Conservation (phyloP, 2,113 vertebrate genomes). For the Dolichotis patagonum region DNA sequence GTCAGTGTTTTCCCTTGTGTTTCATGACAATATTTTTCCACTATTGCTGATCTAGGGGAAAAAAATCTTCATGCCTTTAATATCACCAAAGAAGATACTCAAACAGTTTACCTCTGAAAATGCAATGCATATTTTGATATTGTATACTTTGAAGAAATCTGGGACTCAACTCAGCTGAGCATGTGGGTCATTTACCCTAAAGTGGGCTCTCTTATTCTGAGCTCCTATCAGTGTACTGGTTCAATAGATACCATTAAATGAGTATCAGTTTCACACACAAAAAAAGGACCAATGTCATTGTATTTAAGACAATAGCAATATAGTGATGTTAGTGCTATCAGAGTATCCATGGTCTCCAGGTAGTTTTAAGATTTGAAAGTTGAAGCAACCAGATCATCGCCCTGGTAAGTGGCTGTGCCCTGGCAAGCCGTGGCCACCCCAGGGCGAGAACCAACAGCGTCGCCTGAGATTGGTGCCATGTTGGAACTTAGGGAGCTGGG, state of each 20-base stretch:
- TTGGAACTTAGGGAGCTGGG: no score
- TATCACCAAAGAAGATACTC: neutral
- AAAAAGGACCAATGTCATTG: neutral
- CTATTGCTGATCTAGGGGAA: neutral
- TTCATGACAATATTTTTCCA: neutral
- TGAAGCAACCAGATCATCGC: no score
- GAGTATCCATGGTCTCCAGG: neutral
- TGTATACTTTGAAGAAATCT: neutral
- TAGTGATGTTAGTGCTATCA: neutral
- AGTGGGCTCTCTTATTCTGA: neutral
- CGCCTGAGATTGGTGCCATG: no score
- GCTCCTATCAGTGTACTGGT: neutral
- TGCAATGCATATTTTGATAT: neutral
- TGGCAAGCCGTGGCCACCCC: no score
- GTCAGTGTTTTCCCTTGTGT: neutral
- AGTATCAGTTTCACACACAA: neutral
- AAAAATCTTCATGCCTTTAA: neutral
- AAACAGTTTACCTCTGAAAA: neutral
- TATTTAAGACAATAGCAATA: neutral
- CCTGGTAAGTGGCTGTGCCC: no score
- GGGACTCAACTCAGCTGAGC: neutral
- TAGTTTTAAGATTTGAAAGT: slow-evolving; percentile 29
- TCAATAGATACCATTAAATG: neutral
- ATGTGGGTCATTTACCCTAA: neutral
- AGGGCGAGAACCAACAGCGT: no score